A percentile compares a stretch with the other conserved stretches of the same genome.
phyloP scores from a whole-genome alignment of 2,888 invertebrate genomes.

The Cetonia aurata region DNA sequence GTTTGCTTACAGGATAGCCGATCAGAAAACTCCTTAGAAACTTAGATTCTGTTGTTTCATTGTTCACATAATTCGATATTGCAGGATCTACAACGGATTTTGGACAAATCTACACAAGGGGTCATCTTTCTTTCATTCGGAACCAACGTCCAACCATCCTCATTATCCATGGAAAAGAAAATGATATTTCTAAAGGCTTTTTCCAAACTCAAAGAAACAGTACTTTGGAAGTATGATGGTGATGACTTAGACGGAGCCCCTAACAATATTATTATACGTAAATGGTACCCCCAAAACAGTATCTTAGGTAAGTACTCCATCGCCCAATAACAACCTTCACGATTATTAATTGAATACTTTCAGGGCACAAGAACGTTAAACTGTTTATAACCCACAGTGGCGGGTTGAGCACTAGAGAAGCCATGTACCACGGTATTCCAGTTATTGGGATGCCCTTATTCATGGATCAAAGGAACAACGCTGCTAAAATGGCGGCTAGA shows the following conservation, averaged over 20 bases:
- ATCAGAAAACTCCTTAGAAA: no score
- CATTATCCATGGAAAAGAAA: conserved; percentile 51
- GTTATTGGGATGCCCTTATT: conserved; percentile 8
- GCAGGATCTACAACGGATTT: conserved; percentile 45
- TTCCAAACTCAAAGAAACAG: conserved; percentile 2
- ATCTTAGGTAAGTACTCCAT: conserved; percentile 57
- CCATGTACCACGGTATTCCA: conserved; percentile 21
- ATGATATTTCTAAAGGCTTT: conserved; percentile 56
- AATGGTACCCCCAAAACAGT: conserved; percentile 64
- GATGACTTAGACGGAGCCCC: conserved; percentile 57
- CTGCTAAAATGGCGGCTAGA: not conserved
- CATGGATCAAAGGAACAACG: conserved; percentile 2
- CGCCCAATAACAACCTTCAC: not conserved
- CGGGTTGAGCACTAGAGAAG: conserved; percentile 4
- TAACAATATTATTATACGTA: conserved; percentile 58
- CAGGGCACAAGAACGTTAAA: conserved; percentile 15
- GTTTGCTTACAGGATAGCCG: no score
- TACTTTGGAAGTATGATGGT: conserved; percentile 59
- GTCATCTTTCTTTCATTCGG: conserved; percentile 59
- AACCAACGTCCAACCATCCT: conserved; percentile 54
- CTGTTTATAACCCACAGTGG: conserved; percentile 12
- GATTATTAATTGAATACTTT: no score
- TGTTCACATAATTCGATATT: not conserved
- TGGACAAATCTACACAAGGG: conserved; percentile 58
- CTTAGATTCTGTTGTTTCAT: no score